phyloP scores from a whole-genome alignment of 2,888 invertebrate species.

The Cerceris ruficornis region DNA sequence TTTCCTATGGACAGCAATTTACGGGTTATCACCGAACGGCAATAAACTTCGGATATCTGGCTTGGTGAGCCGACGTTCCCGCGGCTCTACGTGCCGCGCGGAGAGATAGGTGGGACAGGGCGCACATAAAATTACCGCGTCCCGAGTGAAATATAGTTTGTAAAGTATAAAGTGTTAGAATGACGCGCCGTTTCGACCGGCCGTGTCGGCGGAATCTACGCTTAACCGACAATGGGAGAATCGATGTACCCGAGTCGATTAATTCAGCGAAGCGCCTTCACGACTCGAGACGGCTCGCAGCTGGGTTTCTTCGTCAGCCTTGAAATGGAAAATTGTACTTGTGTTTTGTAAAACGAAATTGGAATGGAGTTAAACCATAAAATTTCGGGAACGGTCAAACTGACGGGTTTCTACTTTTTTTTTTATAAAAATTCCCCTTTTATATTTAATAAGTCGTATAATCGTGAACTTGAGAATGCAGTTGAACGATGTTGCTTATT shows the following conservation, averaged over 20 bases:
- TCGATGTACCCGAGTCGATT: slow-evolving; percentile 50
- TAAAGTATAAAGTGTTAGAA: slow-evolving; percentile 56
- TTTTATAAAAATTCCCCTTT: too few species aligned
- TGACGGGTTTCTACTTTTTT: too few species aligned
- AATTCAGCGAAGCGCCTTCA: slow-evolving; percentile 21
- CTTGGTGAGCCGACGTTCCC: slow-evolving; percentile 55
- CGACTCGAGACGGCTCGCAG: too few species aligned
- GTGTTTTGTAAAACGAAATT: too few species aligned
- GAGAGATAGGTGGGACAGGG: slow-evolving; percentile 59
- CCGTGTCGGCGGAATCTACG: not conserved
- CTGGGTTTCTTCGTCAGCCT: too few species aligned
- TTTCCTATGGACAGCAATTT: slow-evolving; percentile 66
- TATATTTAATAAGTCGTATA: too few species aligned
- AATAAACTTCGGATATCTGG: slow-evolving; percentile 67
- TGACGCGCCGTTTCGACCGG: slow-evolving; percentile 23
- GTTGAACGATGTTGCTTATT: too few species aligned
- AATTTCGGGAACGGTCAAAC: too few species aligned
- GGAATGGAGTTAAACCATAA: too few species aligned
- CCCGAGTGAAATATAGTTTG: slow-evolving; percentile 63
- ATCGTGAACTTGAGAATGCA: too few species aligned
- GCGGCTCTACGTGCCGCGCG: slow-evolving; percentile 41
- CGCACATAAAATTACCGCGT: slow-evolving; percentile 64
- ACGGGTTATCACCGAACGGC: slow-evolving; percentile 67
- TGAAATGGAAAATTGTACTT: too few species aligned
- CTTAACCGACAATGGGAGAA: slow-evolving; percentile 30